These are phyloP conservation scores for Nasonia longicornis DNA, from an alignment of 1,140 invertebrate species.

Conservation along the genomic window DNA sequence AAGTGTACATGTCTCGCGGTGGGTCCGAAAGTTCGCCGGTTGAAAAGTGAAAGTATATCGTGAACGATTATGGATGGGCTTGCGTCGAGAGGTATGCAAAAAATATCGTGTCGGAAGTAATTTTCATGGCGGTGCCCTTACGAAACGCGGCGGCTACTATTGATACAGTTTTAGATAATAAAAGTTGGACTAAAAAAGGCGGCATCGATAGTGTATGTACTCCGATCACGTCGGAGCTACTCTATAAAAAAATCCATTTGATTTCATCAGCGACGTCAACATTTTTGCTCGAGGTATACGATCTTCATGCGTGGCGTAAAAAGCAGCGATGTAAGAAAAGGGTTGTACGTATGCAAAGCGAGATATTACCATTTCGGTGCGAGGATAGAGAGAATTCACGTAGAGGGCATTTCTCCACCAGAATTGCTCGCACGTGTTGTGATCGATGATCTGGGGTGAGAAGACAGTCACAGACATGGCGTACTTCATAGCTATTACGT, in stretches of 20 bases:
- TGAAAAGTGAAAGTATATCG: not conserved
- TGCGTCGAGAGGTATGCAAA: not conserved
- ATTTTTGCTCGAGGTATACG: not conserved
- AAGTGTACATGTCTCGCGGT: not conserved
- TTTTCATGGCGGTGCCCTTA: not conserved
- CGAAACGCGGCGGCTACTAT: too few relatives aligned
- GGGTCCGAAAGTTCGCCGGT: not conserved
- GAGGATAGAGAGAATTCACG: constrained; percentile 84
- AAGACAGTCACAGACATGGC: constrained; percentile 76
- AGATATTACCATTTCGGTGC: constrained; percentile 76
- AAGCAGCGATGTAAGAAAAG: not conserved
- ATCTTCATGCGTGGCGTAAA: not conserved
- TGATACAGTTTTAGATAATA: too few relatives aligned
- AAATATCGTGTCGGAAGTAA: not conserved
- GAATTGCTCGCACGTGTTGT: constrained; percentile 80
- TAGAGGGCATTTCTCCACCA: constrained; percentile 89
- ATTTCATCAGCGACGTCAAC: not conserved
- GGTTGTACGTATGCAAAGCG: not conserved
- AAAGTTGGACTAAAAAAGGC: too few relatives aligned
- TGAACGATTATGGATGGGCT: not conserved
- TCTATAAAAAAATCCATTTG: not conserved
- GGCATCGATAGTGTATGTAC: too few relatives aligned
- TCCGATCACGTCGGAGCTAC: too few relatives aligned
- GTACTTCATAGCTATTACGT: constrained; percentile 78
- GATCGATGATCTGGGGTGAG: constrained; percentile 79